Conservation (phyloP, 2,797 vertebrate genomes). For the Poecile montanus region DNA sequence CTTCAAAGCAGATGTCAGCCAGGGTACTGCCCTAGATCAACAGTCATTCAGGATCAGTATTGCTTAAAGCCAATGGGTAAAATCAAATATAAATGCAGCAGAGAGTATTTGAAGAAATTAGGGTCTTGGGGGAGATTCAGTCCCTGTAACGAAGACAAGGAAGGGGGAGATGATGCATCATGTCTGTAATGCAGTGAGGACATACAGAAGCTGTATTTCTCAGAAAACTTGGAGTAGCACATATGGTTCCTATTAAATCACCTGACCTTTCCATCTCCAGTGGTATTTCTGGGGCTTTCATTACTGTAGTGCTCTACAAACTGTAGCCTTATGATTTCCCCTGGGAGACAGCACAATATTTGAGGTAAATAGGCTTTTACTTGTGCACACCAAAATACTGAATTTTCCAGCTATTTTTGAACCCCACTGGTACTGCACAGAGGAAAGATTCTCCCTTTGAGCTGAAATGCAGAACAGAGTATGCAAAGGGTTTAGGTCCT, state of each 20-base stretch:
- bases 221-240: not conserved
- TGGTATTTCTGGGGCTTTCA: conserved; percentile 1
- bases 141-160: not conserved
- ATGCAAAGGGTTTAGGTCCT: not conserved
- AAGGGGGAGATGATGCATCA: conserved; percentile 1
- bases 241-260: conserved; percentile 32
- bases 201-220: conserved; percentile 42
- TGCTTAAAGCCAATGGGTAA: conserved; percentile 31
- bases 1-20: conserved; percentile 21
- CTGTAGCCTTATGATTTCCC: not conserved
- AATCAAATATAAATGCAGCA: conserved; percentile 46
- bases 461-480: not conserved
- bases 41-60: conserved; percentile 19
- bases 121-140: not conserved
- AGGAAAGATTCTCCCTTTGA: not conserved
- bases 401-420: not conserved
- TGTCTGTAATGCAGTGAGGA: not conserved
- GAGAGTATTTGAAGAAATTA: conserved; percentile 28
- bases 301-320: not conserved
- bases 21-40: conserved; percentile 20
- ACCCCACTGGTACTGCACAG: not conserved
- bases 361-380: not conserved
- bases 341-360: not conserved
- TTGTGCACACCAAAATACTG: not conserved
- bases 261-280: not conserved